These are phyloP conservation scores for Monochamus alternatus DNA, from an alignment of 2,888 invertebrate genomes.

Conservation along the genomic window DNA sequence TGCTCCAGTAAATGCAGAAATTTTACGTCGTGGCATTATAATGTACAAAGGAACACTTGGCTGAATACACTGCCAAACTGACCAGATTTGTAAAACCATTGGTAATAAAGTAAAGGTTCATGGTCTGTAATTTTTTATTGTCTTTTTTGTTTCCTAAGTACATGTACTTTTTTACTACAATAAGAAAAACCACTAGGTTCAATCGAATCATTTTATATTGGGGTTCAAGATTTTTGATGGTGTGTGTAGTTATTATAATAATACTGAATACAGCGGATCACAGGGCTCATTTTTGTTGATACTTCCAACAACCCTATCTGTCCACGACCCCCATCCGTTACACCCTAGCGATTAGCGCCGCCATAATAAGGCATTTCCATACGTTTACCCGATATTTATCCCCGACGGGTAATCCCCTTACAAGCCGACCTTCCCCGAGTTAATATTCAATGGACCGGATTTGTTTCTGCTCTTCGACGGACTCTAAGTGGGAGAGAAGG, in stretches of 20 bases:
- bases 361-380: conserved; percentile 23
- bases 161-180: too few relatives aligned
- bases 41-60: too few relatives aligned
- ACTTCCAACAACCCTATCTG: neutral
- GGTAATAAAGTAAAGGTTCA: too few relatives aligned
- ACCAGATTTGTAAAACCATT: too few relatives aligned
- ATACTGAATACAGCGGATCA: neutral
- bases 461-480: conserved; percentile 26
- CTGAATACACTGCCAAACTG: too few relatives aligned
- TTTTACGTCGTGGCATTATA: too few relatives aligned
- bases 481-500: conserved; percentile 30
- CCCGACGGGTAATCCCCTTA: neutral
- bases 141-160: too few relatives aligned
- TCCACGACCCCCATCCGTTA: neutral
- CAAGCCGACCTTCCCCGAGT: conserved; percentile 3
- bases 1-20: too few relatives aligned
- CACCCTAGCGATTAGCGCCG: neutral
- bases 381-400: conserved; percentile 17
- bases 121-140: too few relatives aligned
- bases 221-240: too few relatives aligned
- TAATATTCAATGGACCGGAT: conserved; percentile 43
- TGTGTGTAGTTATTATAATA: too few relatives aligned
- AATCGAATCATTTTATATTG: neutral
- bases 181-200: neutral
- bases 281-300: neutral